Evolutionary conservation across 1,140 invertebrate genomes (phyloP), one percentile per base, ranked within the genome.

Genomic region (Dufourea novaeangliae): DNA sequence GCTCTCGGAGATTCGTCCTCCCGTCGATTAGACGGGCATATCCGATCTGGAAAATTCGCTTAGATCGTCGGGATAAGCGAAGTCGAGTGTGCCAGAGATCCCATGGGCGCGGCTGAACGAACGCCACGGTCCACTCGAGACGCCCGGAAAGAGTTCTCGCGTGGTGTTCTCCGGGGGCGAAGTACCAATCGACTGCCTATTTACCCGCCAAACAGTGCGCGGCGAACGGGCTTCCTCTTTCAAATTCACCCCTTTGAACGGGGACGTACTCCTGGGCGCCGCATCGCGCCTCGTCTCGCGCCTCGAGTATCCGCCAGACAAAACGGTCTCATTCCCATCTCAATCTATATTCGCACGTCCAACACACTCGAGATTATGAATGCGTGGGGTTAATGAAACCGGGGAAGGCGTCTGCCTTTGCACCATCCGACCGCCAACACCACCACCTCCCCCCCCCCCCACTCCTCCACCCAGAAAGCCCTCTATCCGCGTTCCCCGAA

Each of bases 381-480:
- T 91, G 90, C 90, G 91, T 91, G 89, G 90, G 87, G 88, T 91
- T 91, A 92, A 92, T 92, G 91, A 92, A 91, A 91, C 88, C 85
- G 71, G 84, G 73, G 77, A 88, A 89, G 88, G 88, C 88, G 89
- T 87, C 88, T 88, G 89, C 87, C 86, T 91, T 91, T 89, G 86
- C 90, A 90, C 89, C 86, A 85, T 59, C 86, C 3, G 74, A 76
- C 69, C 76, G 54, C 68, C 78, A 37, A 41, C 41, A 14, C 79
- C 64, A 27, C 79, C 57, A 50, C 44, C 37, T 12, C 8, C 41
- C 41, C 8, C 17, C 50, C 27, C 57, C 71, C 50, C 54, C 66
- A 79, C 78, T 77, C 67, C 68, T 79, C 39, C 46, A 61, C 56
- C 54, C 20, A n/a, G n/a, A n/a, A n/a, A n/a, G 39, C 22, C 27